Conservation (phyloP, 1,140 invertebrate genomes). For the Pachypeltis micranthus region DNA sequence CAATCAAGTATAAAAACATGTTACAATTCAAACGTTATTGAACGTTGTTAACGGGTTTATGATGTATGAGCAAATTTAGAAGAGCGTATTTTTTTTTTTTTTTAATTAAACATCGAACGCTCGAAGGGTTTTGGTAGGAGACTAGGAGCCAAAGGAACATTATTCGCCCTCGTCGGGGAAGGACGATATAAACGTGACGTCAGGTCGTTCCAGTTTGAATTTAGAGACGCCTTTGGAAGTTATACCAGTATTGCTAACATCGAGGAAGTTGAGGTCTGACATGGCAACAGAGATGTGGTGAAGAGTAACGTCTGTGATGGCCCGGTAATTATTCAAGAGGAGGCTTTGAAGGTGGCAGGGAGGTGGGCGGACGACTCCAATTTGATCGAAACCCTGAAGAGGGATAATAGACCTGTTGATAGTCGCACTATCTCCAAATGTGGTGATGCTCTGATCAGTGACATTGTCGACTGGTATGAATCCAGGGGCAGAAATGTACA, state of each 20-base stretch:
- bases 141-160: not conserved
- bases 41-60: too few relatives aligned
- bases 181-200: slow-evolving; percentile 26
- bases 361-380: not conserved
- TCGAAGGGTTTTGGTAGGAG: too few relatives aligned
- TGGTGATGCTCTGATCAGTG: slow-evolving; percentile 20
- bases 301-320: slow-evolving; percentile 50
- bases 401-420: not conserved
- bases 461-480: not conserved
- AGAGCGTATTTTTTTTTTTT: too few relatives aligned
- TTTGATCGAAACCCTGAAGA: not conserved
- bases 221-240: slow-evolving; percentile 41
- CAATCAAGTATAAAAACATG: too few relatives aligned
- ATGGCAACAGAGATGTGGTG: slow-evolving; percentile 45
- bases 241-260: slow-evolving; percentile 48
- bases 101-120: not conserved
- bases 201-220: slow-evolving; percentile 40
- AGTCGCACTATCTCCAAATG: slow-evolving; percentile 11
- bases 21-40: too few relatives aligned
- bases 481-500: slow-evolving; percentile 45
- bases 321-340: slow-evolving; percentile 44
- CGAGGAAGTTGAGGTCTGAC: slow-evolving; percentile 43
- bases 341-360: slow-evolving; percentile 27
- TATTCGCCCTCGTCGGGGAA: not conserved
- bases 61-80: too few relatives aligned